Evolutionary conservation across 2,888 invertebrate species (phyloP).

Genomic region (Ophioninae sp.): DNA sequence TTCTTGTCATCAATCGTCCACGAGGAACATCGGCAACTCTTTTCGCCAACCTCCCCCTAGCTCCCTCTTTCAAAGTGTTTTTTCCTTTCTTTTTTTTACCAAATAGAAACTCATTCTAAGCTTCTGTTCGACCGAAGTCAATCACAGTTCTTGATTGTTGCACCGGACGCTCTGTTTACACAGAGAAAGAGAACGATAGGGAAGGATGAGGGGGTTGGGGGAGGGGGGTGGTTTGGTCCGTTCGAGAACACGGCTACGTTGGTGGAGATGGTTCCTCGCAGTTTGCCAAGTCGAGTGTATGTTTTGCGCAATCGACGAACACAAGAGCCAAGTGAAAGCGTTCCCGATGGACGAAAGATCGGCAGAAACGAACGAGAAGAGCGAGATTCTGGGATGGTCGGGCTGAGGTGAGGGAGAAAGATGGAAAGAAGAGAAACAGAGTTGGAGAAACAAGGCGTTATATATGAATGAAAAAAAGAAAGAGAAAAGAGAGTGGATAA

Average conservation of each 20-base stretch:
- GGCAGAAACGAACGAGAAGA: constrained; percentile 28
- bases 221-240: constrained; percentile 11
- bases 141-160: constrained; percentile 76
- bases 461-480: constrained; percentile 37
- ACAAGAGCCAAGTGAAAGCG: constrained; percentile 42
- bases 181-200: constrained; percentile 60
- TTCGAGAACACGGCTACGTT: constrained; percentile 28
- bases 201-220: constrained; percentile 14
- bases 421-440: constrained; percentile 49
- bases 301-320: constrained; percentile 56
- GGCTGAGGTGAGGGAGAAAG: constrained; percentile 24
- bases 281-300: constrained; percentile 61
- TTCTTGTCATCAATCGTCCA: neutral
- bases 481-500: constrained; percentile 23
- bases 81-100: constrained; percentile 7
- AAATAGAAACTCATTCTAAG: constrained; percentile 46
- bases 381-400: constrained; percentile 26
- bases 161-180: constrained; percentile 71
- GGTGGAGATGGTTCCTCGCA: constrained; percentile 46
- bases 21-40: neutral
- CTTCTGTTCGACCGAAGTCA: constrained; percentile 68
- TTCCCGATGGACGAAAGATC: constrained; percentile 34
- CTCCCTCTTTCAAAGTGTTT: constrained; percentile 3
- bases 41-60: neutral
- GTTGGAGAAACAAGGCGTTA: constrained; percentile 27